These are phyloP conservation scores for Megamerina dolium DNA, from an alignment of 2,888 invertebrate species.

Conservation along the genomic window DNA sequence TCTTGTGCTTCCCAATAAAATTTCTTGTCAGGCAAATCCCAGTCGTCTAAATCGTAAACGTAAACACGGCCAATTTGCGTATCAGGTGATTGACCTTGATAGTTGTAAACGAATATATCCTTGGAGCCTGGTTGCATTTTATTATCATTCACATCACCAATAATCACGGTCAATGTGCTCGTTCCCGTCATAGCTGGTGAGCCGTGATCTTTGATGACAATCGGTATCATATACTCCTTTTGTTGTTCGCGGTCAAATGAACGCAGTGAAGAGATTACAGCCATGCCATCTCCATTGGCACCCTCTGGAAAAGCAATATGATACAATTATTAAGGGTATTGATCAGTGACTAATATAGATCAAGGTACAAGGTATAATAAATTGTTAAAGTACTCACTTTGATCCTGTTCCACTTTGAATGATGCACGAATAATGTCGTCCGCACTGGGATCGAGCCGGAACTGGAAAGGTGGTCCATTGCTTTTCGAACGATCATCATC, in stretches of 20 bases:
- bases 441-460: conserved; percentile 87
- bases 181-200: conserved; percentile 96
- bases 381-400: conserved; percentile 62
- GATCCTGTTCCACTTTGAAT: conserved; percentile 95
- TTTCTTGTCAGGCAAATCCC: conserved; percentile 96
- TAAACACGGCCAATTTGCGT: conserved; percentile 92
- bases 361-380: no score
- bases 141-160: conserved; percentile 97
- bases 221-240: conserved; percentile 94
- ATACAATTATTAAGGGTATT: no score
- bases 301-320: conserved; percentile 73
- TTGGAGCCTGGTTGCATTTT: conserved; percentile 98
- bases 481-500: conserved; percentile 91
- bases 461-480: conserved; percentile 95
- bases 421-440: conserved; percentile 90
- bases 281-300: conserved; percentile 96
- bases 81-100: conserved; percentile 83
- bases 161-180: conserved; percentile 90
- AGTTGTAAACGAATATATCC: conserved; percentile 95
- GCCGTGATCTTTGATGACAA: conserved; percentile 95
- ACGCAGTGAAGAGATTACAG: conserved; percentile 87
- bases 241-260: conserved; percentile 94
- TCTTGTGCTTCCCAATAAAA: conserved; percentile 89
- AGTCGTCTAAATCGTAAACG: conserved; percentile 96
- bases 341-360: no score